phyloP scores from a whole-genome alignment of 2,888 invertebrate genomes.

The Sarcophaga carnaria region DNA sequence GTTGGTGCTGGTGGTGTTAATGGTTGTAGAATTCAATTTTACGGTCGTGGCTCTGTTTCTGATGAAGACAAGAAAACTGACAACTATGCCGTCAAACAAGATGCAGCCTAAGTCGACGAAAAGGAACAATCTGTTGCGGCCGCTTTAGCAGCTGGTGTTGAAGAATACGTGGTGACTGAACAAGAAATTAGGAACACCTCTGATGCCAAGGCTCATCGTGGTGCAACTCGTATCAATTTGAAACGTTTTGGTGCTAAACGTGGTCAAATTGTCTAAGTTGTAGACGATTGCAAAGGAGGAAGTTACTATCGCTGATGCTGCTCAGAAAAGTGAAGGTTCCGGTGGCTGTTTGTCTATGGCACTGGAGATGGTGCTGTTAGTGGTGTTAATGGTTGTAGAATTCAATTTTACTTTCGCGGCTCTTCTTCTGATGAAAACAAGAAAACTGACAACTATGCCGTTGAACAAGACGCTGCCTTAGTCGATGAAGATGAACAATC shows the following conservation, averaged over 20 bases:
- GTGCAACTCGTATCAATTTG: too few relatives aligned
- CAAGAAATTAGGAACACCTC: too few relatives aligned
- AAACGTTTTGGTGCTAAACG: too few relatives aligned
- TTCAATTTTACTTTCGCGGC: conserved; percentile 62
- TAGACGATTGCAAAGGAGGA: too few relatives aligned
- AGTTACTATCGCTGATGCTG: too few relatives aligned
- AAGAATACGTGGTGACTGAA: too few relatives aligned
- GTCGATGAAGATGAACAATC: conserved; percentile 72
- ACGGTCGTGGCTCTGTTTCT: conserved; percentile 39
- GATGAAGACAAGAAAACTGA: neutral
- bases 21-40: conserved; percentile 53
- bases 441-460: neutral
- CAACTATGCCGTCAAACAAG: neutral
- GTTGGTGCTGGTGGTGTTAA: neutral
- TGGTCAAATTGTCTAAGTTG: too few relatives aligned
- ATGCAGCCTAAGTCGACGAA: conserved; percentile 61
- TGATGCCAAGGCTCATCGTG: too few relatives aligned
- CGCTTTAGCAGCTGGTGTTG: conserved; percentile 70
- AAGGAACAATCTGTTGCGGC: conserved; percentile 73
- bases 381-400: conserved; percentile 13
- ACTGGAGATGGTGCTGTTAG: neutral
- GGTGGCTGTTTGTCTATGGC: too few relatives aligned
- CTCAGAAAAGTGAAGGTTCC: too few relatives aligned
- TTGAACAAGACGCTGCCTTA: conserved; percentile 54
- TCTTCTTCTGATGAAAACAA: neutral